Evolutionary conservation across 2,888 invertebrate species (phyloP), one percentile per base, ranked within the genome.

Genomic region (Apodemia hepburni): DNA sequence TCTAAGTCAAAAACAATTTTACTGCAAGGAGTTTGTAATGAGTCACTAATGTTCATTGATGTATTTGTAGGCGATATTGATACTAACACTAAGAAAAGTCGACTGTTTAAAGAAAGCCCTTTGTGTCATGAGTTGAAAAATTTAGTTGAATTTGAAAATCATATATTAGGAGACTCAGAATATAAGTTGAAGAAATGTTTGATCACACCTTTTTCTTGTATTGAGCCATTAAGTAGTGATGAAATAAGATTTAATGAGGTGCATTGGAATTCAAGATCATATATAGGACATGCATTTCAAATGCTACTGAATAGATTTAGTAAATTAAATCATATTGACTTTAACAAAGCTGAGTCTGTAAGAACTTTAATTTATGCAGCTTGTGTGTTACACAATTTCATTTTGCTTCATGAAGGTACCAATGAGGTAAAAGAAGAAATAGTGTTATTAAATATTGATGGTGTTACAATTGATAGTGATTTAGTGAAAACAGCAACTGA

Each of bases 221-320:
- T 87, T 66, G 87, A 89, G 66, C 65, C 87, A 58, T 70, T 89
- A 59, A 87, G 88, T 49, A 81, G 76, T 72, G 91, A 91, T 72
- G 90, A 91, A 71, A 87, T 87, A 80, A 90, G 85, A 70, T 90
- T 87, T 68, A 91, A 91, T 79, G 86, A 90, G 68, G 70, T 81
- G 27, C 88, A 87, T 70, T 84, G 85, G 85, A 87, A 82, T 68
- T 77, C 87, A 33, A 76, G 78, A 7, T 78, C 78, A 61, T 88
- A 87, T 65, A 86, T 91, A 70, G 80, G 82, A 8, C 78, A 80
- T 71, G 85, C 91, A 17, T 88, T 91, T 81, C 86, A 87, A 69
- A 69, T 86, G 64, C 69, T 90, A 33, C 85, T 78, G 68, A 82
- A 82, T 58, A 84, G 80, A 67, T 89, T 90, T 73, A 79, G 75